phyloP scores from a whole-genome alignment of 2,888 invertebrate genomes.

The Caenorhabditis afra region DNA sequence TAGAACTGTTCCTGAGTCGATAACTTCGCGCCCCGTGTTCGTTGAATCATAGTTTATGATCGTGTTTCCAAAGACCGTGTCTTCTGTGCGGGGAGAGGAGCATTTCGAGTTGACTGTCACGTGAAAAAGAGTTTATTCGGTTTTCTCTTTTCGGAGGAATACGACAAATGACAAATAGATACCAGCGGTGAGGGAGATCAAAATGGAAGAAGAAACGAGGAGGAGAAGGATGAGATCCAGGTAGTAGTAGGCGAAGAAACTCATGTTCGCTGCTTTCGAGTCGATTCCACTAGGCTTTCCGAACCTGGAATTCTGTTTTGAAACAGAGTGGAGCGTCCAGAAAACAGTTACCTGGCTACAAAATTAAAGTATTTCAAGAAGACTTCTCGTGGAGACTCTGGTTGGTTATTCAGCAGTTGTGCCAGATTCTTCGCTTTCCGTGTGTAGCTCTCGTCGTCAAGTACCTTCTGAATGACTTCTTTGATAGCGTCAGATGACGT shows the following conservation, averaged over 20 bases:
- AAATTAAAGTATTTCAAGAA: constrained; percentile 52
- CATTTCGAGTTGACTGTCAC: neutral
- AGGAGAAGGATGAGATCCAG: constrained; percentile 13
- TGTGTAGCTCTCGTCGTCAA: constrained; percentile 25
- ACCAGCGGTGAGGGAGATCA: neutral
- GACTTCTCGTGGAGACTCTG: constrained; percentile 37
- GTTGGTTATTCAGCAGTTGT: constrained; percentile 37
- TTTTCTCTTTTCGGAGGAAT: neutral
- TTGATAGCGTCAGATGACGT: constrained; percentile 11
- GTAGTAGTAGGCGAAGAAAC: constrained; percentile 28
- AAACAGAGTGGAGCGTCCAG: constrained; percentile 24
- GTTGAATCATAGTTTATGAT: constrained; percentile 4
- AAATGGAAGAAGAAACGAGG: neutral
- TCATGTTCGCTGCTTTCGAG: constrained; percentile 21
- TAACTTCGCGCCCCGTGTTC: no score
- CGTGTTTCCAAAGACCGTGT: neutral
- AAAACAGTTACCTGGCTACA: constrained; percentile 45
- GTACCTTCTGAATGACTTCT: constrained; percentile 3
- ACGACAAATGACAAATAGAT: constrained; percentile 6
- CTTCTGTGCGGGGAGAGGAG: no score
- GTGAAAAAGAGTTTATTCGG: constrained; percentile 9
- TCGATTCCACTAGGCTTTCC: constrained; percentile 39
- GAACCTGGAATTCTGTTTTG: constrained; percentile 21
- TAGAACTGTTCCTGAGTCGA: no score
- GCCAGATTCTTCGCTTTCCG: constrained; percentile 28